phyloP scores from a whole-genome alignment of 2,888 invertebrate species.

The Lasioglossum oenotherae region DNA sequence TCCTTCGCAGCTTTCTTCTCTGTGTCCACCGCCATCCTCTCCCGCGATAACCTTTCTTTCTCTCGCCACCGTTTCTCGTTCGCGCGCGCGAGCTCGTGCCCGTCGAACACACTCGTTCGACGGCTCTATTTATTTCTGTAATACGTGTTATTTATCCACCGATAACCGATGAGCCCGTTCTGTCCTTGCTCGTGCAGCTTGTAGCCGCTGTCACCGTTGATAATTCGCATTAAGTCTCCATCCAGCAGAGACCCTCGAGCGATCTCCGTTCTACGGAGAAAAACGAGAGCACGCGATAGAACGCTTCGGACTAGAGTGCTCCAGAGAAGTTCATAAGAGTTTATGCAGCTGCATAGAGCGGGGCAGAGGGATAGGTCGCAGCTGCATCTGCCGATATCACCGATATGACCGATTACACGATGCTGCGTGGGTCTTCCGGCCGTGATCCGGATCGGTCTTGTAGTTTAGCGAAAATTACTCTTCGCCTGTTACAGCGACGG shows the following conservation, averaged over 20 bases:
- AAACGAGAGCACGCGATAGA: constrained; percentile 32
- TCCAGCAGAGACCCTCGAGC: constrained; percentile 1
- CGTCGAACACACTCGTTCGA: constrained; percentile 73
- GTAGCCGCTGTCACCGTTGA: constrained; percentile 56
- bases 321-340: neutral
- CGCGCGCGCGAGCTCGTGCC: constrained; percentile 43
- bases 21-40: constrained; percentile 25
- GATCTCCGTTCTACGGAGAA: constrained; percentile 10
- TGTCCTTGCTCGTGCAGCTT: constrained; percentile 37
- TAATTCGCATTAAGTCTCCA: constrained; percentile 62
- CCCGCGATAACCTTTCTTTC: constrained; percentile 39
- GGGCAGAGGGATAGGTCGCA: constrained; percentile 25
- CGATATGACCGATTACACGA: constrained; percentile 56
- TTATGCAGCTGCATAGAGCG: constrained; percentile 42
- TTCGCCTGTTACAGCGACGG: constrained; percentile 47
- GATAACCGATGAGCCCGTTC: constrained; percentile 47
- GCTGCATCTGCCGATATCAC: constrained; percentile 58
- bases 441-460: constrained; percentile 38
- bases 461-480: constrained; percentile 59
- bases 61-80: constrained; percentile 54
- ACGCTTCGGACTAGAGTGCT: neutral
- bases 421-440: constrained; percentile 58
- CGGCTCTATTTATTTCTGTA: constrained; percentile 80
- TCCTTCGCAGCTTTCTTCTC: constrained; percentile 17
- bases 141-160: constrained; percentile 68